Evolutionary conservation across 2,113 vertebrate species (phyloP), one percentile per base, ranked within the genome.

Genomic region (Synodontis membranacea): DNA sequence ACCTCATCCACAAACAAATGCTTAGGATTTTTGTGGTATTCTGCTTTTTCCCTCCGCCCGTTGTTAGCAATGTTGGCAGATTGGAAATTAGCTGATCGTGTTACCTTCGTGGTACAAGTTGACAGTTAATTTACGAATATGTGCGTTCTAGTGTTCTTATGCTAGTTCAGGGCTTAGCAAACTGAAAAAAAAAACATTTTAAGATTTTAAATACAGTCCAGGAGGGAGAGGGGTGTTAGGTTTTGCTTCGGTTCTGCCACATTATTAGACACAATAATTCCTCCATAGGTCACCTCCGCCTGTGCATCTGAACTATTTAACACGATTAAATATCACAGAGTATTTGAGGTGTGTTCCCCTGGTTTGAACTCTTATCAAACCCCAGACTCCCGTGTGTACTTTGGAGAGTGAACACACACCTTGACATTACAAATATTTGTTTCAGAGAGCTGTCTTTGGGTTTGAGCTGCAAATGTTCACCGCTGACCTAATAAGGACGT

Each of bases 401-500:
- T 81, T 86, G 85, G 66, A 86, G 39, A 5, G 8, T 31, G 7
- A 85, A 64, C 74, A 85, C 56, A 76, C 56, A 85, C 84, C 60
- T 52, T 50, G 12, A 79, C 21, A 1, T 60, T 42, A 78, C 37
- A 64, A 58, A 64, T 80, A 76, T 79, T 64, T 85, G 19, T 34
- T 70, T 70, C 46, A 52, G 23, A 79, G 58, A 79, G 74, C 42
- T 4, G 34, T 17, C n/a, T 37, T 79, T 56, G n/a, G 52, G 31
- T 75, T 60, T 21, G 72, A n/a, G 2, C 23, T 39, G 68, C 56
- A 28, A 9, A 17, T n/a, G 64, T 74, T 50, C 58, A 46, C 50
- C 12, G 60, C 52, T 80, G 46, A 34, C 89, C 81, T 84, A 84
- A 88, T 86, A 89, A 76, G 89, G 84, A 44, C 2, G 52, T 84